A percentile compares a stretch with the other conserved stretches of the same genome.
Evolutionary conservation across 2,888 invertebrate species (phyloP).

Genomic region (Tinea pellionella): DNA sequence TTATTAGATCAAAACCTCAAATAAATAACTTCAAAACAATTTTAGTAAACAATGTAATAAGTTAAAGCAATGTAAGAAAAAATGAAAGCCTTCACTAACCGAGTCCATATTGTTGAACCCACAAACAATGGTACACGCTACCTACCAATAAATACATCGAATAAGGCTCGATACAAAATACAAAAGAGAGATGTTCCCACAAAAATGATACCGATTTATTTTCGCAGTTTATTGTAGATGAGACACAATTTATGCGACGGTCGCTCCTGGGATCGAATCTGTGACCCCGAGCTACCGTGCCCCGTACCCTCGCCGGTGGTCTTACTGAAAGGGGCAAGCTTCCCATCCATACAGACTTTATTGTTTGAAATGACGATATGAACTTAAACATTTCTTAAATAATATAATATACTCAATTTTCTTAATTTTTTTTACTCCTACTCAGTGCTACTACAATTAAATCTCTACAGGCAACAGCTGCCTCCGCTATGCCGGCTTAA

Average conservation of each 20-base stretch:
- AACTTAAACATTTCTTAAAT: too few species aligned
- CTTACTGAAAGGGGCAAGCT: slow-evolving; percentile 19
- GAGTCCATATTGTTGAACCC: slow-evolving; percentile 9
- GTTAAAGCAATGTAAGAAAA: not conserved
- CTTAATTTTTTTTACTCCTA: too few species aligned
- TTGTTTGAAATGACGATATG: not conserved
- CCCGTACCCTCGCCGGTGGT: slow-evolving; percentile 38
- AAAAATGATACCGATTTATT: slow-evolving; percentile 32
- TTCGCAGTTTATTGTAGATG: slow-evolving; percentile 36
- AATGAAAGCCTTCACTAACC: not conserved
- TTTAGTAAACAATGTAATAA: not conserved
- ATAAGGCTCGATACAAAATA: not conserved
- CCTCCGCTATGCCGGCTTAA: too few species aligned
- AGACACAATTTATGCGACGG: slow-evolving; percentile 48
- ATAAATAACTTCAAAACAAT: not conserved
- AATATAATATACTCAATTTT: too few species aligned
- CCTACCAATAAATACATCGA: slow-evolving; percentile 47
- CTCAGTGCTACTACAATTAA: too few species aligned
- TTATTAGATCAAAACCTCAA: too few species aligned
- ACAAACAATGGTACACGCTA: slow-evolving; percentile 38
- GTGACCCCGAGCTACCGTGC: slow-evolving; percentile 56
- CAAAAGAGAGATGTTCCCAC: slow-evolving; percentile 10
- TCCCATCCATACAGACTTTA: not conserved
- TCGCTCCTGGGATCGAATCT: slow-evolving; percentile 34
- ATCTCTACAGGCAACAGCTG: too few species aligned